Base-by-base conservation (phyloP, 2,797 vertebrate genomes). In the Falco cherrug region DNA sequence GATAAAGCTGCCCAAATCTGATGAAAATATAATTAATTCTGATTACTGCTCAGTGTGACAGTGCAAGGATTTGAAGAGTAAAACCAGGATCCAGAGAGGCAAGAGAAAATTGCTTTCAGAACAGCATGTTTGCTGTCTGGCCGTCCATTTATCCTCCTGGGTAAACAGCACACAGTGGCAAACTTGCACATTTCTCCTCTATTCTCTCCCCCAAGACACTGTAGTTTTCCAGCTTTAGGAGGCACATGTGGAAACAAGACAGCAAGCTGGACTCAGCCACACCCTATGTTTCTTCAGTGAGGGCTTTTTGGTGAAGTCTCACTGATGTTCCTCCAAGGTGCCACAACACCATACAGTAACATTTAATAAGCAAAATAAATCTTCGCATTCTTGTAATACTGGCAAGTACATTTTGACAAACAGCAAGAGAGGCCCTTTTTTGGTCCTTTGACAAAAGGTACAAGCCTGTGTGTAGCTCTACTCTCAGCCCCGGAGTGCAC, bases 401-500 rank as follows among this genome's bases (percentile, higher is more conserved):
- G 35, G 37, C 67, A 89, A 71, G 11, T 57, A 5, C 2, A 4
- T 13, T 56, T 53, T 57, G 61, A 75, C 10, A 78, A 90, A n/a
- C n/a, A 69, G 63, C 33, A 69, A 53, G 24, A 67, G 14, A 19
- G 10, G 29, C 13, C 63, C 43, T 51, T 76, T 78, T 63, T 28
- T 59, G 22, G 24, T 24, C 25, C 33, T 87, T 28, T 4, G n/a
- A 54, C 29, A 16, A 20, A 60, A 79, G 41, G 24, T 48, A n/a
- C 0, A 5, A 61, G 71, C 81, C 33, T 68, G 11, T 1, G 21
- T 1, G 10, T 50, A 80, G 88, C 90, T 61, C 60, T 60, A 6
- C 64, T 83, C 82, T 75, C 3, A 1, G n/a, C 50, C n/a, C 53
- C 0, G 0, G 63, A 21, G 29, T 2, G 20, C 1, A 0, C 28